Conservation (phyloP, 2,113 vertebrate species). For the Scartelaos histophorus region DNA sequence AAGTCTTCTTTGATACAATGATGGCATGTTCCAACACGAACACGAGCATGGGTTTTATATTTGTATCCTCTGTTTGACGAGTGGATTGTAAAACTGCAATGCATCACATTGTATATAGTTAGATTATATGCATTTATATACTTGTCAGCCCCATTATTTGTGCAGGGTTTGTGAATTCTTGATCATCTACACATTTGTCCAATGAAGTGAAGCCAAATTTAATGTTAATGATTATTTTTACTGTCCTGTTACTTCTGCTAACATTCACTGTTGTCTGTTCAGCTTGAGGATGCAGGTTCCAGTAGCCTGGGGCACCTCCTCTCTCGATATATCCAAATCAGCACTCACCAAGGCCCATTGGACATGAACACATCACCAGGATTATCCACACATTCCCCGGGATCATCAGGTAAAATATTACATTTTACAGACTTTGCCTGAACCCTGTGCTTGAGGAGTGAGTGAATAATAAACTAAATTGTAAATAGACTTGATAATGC, state of each 20-base stretch:
- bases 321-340: slow-evolving; percentile 90
- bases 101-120: neutral
- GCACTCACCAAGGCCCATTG: slow-evolving; percentile 80
- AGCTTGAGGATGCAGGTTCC: slow-evolving; percentile 98
- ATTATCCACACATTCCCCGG: slow-evolving; percentile 92
- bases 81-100: neutral
- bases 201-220: no score
- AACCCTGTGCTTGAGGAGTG: neutral
- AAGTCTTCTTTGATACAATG: no score
- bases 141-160: neutral
- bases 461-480: neutral
- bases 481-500: neutral
- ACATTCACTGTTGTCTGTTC: slow-evolving; percentile 8
- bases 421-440: neutral
- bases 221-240: neutral
- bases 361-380: slow-evolving; percentile 94
- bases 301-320: slow-evolving; percentile 90
- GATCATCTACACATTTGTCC: neutral
- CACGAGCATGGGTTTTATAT: neutral
- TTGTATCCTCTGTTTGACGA: neutral
- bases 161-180: neutral
- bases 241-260: neutral
- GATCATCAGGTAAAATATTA: slow-evolving; percentile 87
- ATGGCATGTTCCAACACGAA: neutral
- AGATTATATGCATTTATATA: neutral